Conservation (phyloP, 2,797 vertebrate species). For the Epinephelus malabaricus region DNA sequence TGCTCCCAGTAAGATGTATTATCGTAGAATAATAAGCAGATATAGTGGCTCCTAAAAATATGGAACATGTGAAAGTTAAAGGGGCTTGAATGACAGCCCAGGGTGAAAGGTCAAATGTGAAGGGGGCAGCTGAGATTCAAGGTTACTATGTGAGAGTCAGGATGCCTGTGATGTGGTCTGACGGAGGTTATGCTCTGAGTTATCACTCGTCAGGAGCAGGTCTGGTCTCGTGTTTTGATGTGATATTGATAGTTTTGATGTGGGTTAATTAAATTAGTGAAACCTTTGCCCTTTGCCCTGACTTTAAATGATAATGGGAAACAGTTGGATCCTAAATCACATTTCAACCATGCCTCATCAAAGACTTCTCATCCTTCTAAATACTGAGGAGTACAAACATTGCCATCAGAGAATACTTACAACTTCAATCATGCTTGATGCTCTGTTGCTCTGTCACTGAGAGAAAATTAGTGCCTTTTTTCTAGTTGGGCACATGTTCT, state of each 20-base stretch:
- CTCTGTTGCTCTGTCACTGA: neutral
- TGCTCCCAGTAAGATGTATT: slow-evolving; percentile 9
- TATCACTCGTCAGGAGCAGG: slow-evolving; percentile 15
- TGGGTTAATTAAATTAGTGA: slow-evolving; percentile 40
- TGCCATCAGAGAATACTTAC: too few relatives aligned
- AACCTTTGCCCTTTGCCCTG: slow-evolving; percentile 14
- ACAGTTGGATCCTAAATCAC: slow-evolving; percentile 2
- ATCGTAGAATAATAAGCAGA: slow-evolving; percentile 28
- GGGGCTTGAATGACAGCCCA: slow-evolving; percentile 18
- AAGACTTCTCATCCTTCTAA: neutral
- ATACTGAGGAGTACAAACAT: slow-evolving; percentile 1
- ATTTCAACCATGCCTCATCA: slow-evolving; percentile 14
- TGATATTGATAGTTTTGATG: slow-evolving; percentile 9
- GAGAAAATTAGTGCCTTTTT: neutral
- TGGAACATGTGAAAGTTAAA: slow-evolving; percentile 24
- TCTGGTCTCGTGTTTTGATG: slow-evolving; percentile 19
- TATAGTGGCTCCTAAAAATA: slow-evolving; percentile 9
- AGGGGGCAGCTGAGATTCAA: slow-evolving; percentile 18
- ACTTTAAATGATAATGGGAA: slow-evolving; percentile 36
- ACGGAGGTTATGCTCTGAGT: slow-evolving; percentile 33
- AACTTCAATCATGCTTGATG: neutral
- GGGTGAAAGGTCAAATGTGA: slow-evolving; percentile 46
- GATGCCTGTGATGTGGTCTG: slow-evolving; percentile 19
- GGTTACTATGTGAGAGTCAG: slow-evolving; percentile 11
- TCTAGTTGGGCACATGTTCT: too few relatives aligned